A percentile compares a stretch with the other conserved stretches of the same genome.
Evolutionary conservation across 2,888 invertebrate genomes (phyloP).

Genomic region (Diarsia brunnea): DNA sequence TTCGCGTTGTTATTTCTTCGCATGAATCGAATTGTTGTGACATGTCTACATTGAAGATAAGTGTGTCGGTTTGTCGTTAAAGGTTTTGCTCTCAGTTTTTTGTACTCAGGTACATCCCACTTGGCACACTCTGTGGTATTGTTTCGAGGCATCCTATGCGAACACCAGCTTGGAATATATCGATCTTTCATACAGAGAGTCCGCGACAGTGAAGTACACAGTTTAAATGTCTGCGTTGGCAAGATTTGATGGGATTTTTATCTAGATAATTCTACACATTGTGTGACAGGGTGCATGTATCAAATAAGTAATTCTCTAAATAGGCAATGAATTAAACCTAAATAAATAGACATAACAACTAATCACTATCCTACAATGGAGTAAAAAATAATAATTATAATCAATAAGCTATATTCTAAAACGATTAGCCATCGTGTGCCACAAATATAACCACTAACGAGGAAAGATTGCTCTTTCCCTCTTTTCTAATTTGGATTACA

Average conservation of each 20-base stretch:
- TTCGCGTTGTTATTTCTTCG: slow-evolving; percentile 88
- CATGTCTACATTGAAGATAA: slow-evolving; percentile 82
- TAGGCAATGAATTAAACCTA: slow-evolving; percentile 66
- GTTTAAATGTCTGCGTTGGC: slow-evolving; percentile 70
- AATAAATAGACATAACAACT: slow-evolving; percentile 68
- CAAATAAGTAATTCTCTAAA: slow-evolving; percentile 76
- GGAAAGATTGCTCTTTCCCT: background rate
- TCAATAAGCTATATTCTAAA: background rate
- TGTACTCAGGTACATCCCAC: slow-evolving; percentile 87
- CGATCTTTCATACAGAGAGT: slow-evolving; percentile 67
- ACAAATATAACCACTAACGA: background rate
- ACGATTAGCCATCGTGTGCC: background rate
- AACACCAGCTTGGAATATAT: slow-evolving; percentile 73
- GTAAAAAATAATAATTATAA: slow-evolving; percentile 48
- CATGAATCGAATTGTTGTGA: slow-evolving; percentile 88
- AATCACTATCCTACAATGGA: slow-evolving; percentile 52
- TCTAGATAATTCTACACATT: slow-evolving; percentile 79
- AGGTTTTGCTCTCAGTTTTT: slow-evolving; percentile 77
- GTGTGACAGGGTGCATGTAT: slow-evolving; percentile 91
- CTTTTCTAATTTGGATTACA: background rate
- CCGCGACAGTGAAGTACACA: slow-evolving; percentile 73
- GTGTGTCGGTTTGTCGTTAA: slow-evolving; percentile 81
- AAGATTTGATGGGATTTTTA: slow-evolving; percentile 65
- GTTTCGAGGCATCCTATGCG: slow-evolving; percentile 77
- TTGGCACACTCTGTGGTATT: slow-evolving; percentile 89